Base-by-base conservation (phyloP, 2,797 vertebrate genomes). In the Luscinia megarhynchos region DNA sequence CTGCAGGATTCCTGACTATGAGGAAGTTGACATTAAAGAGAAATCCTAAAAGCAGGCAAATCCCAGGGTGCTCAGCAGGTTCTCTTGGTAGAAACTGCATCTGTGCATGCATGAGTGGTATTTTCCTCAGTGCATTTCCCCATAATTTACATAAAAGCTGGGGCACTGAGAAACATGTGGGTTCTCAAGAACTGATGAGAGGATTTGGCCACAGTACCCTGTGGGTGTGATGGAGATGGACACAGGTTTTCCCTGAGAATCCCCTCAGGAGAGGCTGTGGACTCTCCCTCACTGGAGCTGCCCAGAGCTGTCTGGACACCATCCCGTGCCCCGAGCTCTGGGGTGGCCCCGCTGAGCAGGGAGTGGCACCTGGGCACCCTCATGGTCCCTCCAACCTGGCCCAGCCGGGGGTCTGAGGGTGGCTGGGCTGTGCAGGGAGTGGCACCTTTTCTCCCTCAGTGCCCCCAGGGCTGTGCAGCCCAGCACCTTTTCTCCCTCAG, bases 141-240 rank as follows among this genome's bases (percentile, higher is more conserved):
- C 24, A 8, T n/a, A 46, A 8, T 61, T 83, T n/a, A 5, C 45
- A 2, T 54, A 30, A 69, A 61, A 77, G 20, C 38, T 51, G 22
- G 36, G 38, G 5, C 15, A 24, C 15, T 38, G 41, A n/a, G 32
- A 76, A 48, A 32, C 0, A 0, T 23, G 6, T n/a, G 62, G 64
- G 24, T 54, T 76, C 19, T 67, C 27, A 30, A 8, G 29, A 57
- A 12, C 6, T 38, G 55, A 17, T 1, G 11, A 43, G 14, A 27
- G 26, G 45, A 46, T 12, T 19, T 80, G 72, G 6, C 27, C 10
- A 7, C 10, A 8, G 27, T 55, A 41, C 38, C 38, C 29, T 22
- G 0, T 30, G 38, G 19, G 17, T 58, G 1, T 50, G 2, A 1
- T 29, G 24, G 51, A 66, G 51, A 29, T 34, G 48, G 67, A 74